phyloP scores from a whole-genome alignment of 2,797 vertebrate species.

The Alfaro cultratus region DNA sequence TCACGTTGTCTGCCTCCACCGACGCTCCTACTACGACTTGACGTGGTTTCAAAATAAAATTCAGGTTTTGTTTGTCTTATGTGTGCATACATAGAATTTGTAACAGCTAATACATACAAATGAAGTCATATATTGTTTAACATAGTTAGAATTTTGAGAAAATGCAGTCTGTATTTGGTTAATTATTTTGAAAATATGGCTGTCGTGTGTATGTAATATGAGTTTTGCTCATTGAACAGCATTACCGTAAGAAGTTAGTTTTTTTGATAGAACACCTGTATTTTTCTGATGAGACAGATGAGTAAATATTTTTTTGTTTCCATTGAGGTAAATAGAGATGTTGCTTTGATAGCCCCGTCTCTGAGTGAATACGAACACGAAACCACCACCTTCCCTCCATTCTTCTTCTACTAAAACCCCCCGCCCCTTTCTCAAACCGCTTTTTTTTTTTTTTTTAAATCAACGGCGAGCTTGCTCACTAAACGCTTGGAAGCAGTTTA shows the following conservation, averaged over 20 bases:
- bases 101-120: too few species aligned
- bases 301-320: conserved; percentile 23
- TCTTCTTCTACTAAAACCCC: conserved; percentile 32
- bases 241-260: not conserved
- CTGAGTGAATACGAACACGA: conserved; percentile 54
- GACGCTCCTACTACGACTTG: too few species aligned
- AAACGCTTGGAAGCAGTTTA: conserved; percentile 89
- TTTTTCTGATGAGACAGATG: conserved; percentile 55
- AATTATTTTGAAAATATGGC: too few species aligned
- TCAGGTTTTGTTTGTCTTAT: too few species aligned
- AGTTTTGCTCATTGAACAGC: not conserved
- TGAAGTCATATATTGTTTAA: too few species aligned
- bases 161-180: too few species aligned
- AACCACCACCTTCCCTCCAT: conserved; percentile 42
- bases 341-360: conserved; percentile 57
- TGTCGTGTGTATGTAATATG: not conserved
- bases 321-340: conserved; percentile 43
- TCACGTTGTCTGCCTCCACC: too few species aligned
- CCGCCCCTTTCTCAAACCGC: conserved; percentile 40
- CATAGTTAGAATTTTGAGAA: too few species aligned
- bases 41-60: too few species aligned
- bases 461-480: conserved; percentile 83
- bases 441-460: conserved; percentile 67
- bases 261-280: conserved; percentile 14
- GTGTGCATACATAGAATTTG: too few species aligned